Conservation (phyloP, 2,113 vertebrate species). For the Turnix velox region DNA sequence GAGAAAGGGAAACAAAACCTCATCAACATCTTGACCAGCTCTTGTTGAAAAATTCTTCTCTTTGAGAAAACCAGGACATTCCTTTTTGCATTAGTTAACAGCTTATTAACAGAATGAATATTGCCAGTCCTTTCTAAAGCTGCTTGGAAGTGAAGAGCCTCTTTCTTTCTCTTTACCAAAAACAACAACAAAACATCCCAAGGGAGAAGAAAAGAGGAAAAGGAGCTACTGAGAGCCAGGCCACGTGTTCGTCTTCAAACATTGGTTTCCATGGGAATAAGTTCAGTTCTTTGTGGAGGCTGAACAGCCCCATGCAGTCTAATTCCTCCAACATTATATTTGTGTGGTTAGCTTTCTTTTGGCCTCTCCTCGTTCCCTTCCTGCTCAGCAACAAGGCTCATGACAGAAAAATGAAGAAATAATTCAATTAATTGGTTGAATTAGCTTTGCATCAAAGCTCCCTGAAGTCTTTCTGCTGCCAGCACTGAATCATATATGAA, state of each 20-base stretch:
- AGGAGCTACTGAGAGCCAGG: slow-evolving; percentile 55
- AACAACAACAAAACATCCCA: slow-evolving; percentile 66
- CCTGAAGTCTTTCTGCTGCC: slow-evolving; percentile 1
- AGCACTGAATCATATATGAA: slow-evolving; percentile 5
- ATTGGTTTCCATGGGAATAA: slow-evolving; percentile 75
- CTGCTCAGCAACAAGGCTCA: slow-evolving; percentile 40
- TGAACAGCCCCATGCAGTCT: slow-evolving; percentile 9
- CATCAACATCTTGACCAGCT: slow-evolving; percentile 35
- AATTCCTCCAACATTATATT: slow-evolving; percentile 39
- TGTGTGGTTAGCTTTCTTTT: slow-evolving; percentile 68
- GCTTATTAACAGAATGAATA: slow-evolving; percentile 47
- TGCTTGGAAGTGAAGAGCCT: background rate
- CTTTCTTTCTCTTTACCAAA: slow-evolving; percentile 54
- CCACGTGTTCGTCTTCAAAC: slow-evolving; percentile 48
- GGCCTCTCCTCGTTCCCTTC: background rate
- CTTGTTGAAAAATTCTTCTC: slow-evolving; percentile 28
- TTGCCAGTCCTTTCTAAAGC: slow-evolving; percentile 45
- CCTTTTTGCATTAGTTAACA: slow-evolving; percentile 49
- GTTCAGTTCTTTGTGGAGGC: slow-evolving; percentile 62
- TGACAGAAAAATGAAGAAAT: slow-evolving; percentile 44
- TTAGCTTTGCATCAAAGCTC: slow-evolving; percentile 18
- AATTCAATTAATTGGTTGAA: slow-evolving; percentile 33
- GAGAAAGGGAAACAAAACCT: background rate
- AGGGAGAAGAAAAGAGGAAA: slow-evolving; percentile 57
- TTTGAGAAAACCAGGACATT: slow-evolving; percentile 50